phyloP scores from a whole-genome alignment of 2,113 vertebrate species.

The Eira barbara region DNA sequence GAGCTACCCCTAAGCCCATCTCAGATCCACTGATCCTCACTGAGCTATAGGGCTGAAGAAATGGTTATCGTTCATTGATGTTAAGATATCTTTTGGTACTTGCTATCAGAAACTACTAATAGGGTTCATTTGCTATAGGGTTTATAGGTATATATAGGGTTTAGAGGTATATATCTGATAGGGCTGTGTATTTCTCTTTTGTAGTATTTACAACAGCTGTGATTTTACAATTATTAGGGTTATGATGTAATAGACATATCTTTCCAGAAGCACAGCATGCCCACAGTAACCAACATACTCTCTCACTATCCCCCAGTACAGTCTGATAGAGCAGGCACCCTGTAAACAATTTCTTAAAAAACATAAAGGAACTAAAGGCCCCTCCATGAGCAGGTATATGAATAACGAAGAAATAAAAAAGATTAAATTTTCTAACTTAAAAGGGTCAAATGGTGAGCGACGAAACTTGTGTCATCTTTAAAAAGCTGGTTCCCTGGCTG shows the following conservation, averaged over 20 bases:
- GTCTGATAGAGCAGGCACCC: neutral
- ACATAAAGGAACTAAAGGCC: neutral
- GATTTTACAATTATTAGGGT: neutral
- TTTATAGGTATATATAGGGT: too few relatives aligned
- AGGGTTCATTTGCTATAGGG: too few relatives aligned
- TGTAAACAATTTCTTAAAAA: neutral
- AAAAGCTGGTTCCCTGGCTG: neutral
- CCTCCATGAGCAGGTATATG: neutral
- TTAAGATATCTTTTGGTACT: neutral
- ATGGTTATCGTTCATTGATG: neutral
- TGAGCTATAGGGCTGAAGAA: neutral
- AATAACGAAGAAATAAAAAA: neutral
- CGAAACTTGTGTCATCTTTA: neutral
- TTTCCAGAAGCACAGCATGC: neutral
- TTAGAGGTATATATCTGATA: neutral
- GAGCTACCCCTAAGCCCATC: neutral
- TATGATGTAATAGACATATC: neutral
- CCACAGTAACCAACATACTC: neutral
- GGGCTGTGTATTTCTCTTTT: neutral
- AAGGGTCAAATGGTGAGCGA: neutral
- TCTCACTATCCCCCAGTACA: neutral
- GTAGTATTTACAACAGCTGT: neutral
- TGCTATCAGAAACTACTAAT: neutral
- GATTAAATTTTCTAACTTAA: constrained; percentile 19
- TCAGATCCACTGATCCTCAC: neutral